Evolutionary conservation across 2,113 vertebrate species (phyloP), one percentile per base, ranked within the genome.

Genomic region (Phalacrocorax aristotelis): DNA sequence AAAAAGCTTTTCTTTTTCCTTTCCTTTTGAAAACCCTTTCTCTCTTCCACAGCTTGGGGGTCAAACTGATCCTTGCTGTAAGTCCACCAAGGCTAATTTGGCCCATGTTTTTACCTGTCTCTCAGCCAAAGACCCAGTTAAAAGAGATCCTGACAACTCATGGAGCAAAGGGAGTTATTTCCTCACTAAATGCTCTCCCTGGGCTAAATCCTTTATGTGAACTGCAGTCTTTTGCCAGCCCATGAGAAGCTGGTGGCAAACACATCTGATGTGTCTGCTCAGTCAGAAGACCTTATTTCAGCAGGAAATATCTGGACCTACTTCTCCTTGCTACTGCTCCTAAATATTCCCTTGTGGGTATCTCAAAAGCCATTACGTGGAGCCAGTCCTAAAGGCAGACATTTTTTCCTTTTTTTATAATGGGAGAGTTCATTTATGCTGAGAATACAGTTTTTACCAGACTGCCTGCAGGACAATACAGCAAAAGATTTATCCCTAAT

Each of bases 401-500:
- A 1, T 58, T 88, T 95, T 89, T 77, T 77, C 57, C 79, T 52
- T 66, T 93, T 76, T 95, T 94, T 95, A n/a, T 87, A 96, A 90
- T 76, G 77, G 86, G 90, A 95, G 89, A 95, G 78, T 93, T 96
- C 94, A 78, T 96, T 98, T 97, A 72, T 96, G 97, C 97, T 96
- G 97, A 98, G 92, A 95, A 92, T 52, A 94, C 61, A 65, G 65
- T 92, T 96, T 98, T 96, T 96, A 93, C 95, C 97, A 97, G 97
- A 90, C 95, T 97, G 90, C 97, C 97, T 97, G 89, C 94, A 96
- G 97, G 97, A 98, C 95, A 96, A 87, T 96, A 95, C 97, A 98
- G 97, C 97, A 89, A 98, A 98, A 98, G 96, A 95, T 96, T 93
- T 87, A 97, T 97, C 94, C 96, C 91, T 97, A 94, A 98, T 96